Base-by-base conservation (phyloP, 2,113 vertebrate genomes). In the Hoplias malabaricus region DNA sequence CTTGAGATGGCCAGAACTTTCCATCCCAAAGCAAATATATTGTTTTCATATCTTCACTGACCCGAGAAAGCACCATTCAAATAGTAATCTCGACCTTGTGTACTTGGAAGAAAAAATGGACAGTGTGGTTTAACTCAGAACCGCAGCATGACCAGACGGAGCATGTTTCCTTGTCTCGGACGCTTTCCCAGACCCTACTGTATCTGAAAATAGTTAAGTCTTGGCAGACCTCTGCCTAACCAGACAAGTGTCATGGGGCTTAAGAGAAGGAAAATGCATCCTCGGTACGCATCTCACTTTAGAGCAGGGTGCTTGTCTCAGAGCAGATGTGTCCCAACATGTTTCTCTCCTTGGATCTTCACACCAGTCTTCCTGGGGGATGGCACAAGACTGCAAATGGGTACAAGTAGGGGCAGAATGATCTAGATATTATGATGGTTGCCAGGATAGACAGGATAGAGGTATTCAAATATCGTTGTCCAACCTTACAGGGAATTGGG, bases 161-260 rank as follows among this genome's bases (percentile, higher is more conserved):
- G 10, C 54, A 77, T 69, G 54, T 10, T 46, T 77, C 42, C 40
- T 34, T 10, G 61, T 76, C 63, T 68, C 31, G 29, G 61, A 31
- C 46, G 14, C 19, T 3, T 77, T 46, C 54, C 75, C 23, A 42
- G 48, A 27, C 75, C 54, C 75, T 27, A 42, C 66, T 62, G 54
- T 54, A 48, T 77, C 66, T 77, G 75, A 77, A 69, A 77, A 77
- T 48, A 69, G 40, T 69, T 69, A 70, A 54, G 21, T 13, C 29
- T 50, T 77, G 75, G 75, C 75, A 77, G 40, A 59, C 54, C 33
- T 61, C 66, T 50, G 29, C 46, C 38, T 46, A 62, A 38, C n/a
- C 40, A 61, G 54, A 76, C 74, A 68, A 69, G 66, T 77, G 75
- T 61, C 69, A 48, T 69, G 66, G 63, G 48, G 14, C 63, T 76